Evolutionary conservation across 2,113 vertebrate genomes (phyloP).

Genomic region (Pterocles burchelli): DNA sequence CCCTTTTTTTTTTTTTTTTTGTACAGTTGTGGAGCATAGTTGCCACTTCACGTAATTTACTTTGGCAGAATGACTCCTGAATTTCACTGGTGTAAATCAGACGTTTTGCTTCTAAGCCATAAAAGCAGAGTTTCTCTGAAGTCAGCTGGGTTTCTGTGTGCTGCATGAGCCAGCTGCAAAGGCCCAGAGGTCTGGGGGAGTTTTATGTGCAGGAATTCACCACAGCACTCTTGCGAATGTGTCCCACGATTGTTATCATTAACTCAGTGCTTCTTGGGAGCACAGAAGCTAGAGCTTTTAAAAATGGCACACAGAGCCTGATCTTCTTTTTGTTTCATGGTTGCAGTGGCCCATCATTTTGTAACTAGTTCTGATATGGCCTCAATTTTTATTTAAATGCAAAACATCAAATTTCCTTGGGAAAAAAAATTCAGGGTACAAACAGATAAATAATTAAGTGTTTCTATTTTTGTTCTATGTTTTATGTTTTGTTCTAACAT

Average conservation of each 20-base stretch:
- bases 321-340: background rate
- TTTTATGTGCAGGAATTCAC: background rate
- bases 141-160: background rate
- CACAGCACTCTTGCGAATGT: background rate
- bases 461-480: background rate
- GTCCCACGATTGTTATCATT: background rate
- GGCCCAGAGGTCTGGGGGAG: background rate
- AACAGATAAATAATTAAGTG: background rate
- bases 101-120: background rate
- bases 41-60: background rate
- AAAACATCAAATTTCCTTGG: background rate
- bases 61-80: background rate
- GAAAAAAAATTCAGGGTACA: background rate
- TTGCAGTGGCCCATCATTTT: background rate
- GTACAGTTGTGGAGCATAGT: background rate
- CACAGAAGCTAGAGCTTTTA: background rate
- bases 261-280: background rate
- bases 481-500: too few relatives aligned
- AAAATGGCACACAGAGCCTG: background rate
- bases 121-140: background rate
- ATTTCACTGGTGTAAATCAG: background rate
- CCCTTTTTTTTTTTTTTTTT: background rate
- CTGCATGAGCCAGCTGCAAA: background rate
- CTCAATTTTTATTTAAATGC: background rate
- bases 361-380: background rate